Base-by-base conservation (phyloP, 2,113 vertebrate species). In the Motacilla tschutschensis region DNA sequence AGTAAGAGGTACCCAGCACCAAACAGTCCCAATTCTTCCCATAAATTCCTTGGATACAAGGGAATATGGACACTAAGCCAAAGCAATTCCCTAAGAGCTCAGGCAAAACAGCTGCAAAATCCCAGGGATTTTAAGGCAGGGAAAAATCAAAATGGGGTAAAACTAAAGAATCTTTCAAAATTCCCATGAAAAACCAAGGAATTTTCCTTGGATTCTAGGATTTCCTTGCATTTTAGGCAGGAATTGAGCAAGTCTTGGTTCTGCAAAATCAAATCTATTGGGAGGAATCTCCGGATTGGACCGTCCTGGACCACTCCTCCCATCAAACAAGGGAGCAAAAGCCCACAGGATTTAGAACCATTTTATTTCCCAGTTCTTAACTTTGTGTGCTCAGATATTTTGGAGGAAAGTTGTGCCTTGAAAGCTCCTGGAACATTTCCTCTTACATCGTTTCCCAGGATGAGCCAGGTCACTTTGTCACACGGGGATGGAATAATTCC, bases 321-420 rank as follows among this genome's bases (percentile, higher is more conserved):
- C 29, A 28, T 33, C 26, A 38, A 40, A 21, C 0, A 0, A 60
- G 25, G 21, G 33, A 76, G 43, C 0, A 2, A 10, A 17, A 58
- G 6, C n/a, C 35, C 6, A 26, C 11, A 38, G 21, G 31, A 10
- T 67, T 50, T 35, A 20, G 29, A 80, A 33, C 2, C 8, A 33
- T 62, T 62, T 9, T 31, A 40, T 72, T 79, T 79, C 31, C 36
- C 36, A 51, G 4, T 66, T 76, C 47, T 70, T 70, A 44, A 10
- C 6, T 28, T 40, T 4, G 8, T 17, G 7, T 44, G 26, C 62
- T 81, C 21, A 50, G 43, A 46, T 72, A 65, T 35, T 3, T 31
- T 65, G 38, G 29, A 84, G 51, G n/a, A 33, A 83, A 50, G 19
- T 17, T 81, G 38, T 71, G 53, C 43, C 5, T 5, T 36, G 48